Evolutionary conservation across 2,888 invertebrate genomes (phyloP), one percentile per base, ranked within the genome.

Genomic region (Sceliomorpha sp.): DNA sequence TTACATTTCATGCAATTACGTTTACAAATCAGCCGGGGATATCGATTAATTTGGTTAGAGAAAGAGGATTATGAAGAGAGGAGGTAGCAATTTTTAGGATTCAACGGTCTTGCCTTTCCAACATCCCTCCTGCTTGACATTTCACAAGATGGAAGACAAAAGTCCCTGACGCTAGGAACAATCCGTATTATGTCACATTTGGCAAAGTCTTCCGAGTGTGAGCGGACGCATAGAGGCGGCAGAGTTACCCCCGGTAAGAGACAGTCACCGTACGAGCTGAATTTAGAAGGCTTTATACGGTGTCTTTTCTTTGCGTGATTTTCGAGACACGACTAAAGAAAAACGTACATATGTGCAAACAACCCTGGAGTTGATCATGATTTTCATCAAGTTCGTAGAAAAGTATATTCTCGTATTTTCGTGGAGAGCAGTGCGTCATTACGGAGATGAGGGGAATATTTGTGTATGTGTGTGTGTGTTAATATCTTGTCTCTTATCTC

Each of bases 171-270:
- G 24, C 51, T 8, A 5, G 51, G 50, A 51, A 66, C 56, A 26
- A 48, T 66, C 45, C 48, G 34, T 48, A 45, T 53, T 55, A 20
- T 45, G 63, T 45, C 47, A 29, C 55, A 42, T 42, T 42, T 27
- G 13, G 27, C 13, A 1, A n/a, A 45, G 45, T 47, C 45, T 29
- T 26, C n/a, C 12, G 26, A 40, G 44, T 50, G 27, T 26, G 32
- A 34, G 13, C 32, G 15, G 4, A 47, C 8, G 32, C 6, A 45
- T 12, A 32, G 15, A 48, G 15, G 24, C 10, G n/a, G 13, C 29
- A 13, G 0, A 9, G 12, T 29, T 24, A 32, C 14, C 20, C 24
- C 8, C 15, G 26, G 36, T 32, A 36, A 39, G 24, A 20, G 39
- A 5, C n/a, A 9, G n/a, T 8, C 17, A 20, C 24, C 10, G 14